A percentile compares a stretch with the other conserved stretches of the same genome.
phyloP scores from a whole-genome alignment of 2,888 invertebrate genomes.

The Thera britannica region DNA sequence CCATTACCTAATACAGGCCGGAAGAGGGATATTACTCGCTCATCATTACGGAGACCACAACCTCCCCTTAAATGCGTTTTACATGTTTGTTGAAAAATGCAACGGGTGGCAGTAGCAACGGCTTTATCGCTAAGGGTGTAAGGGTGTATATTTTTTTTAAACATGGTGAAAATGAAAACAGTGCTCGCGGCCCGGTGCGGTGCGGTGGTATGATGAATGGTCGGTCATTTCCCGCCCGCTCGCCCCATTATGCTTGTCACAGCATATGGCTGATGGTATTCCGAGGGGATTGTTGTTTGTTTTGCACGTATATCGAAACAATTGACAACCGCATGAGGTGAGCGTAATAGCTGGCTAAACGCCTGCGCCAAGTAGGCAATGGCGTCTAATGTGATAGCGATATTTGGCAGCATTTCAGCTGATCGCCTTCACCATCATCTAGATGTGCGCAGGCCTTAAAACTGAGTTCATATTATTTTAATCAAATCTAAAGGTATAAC shows the following conservation, averaged over 20 bases:
- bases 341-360: neutral
- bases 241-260: conserved; percentile 67
- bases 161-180: conserved; percentile 65
- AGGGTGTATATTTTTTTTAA: conserved; percentile 50
- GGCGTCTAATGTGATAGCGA: too few relatives aligned
- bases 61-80: conserved; percentile 74
- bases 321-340: conserved; percentile 24
- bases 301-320: conserved; percentile 49
- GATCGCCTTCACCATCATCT: too few relatives aligned
- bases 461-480: too few relatives aligned
- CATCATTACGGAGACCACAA: conserved; percentile 77
- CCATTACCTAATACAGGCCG: conserved; percentile 80
- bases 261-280: conserved; percentile 75
- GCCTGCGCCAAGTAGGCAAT: neutral
- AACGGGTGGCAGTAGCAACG: conserved; percentile 43
- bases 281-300: conserved; percentile 65
- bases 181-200: conserved; percentile 51
- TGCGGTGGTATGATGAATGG: conserved; percentile 71
- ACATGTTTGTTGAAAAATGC: conserved; percentile 63
- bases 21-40: conserved; percentile 77
- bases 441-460: too few relatives aligned
- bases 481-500: too few relatives aligned
- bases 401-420: too few relatives aligned
- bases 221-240: conserved; percentile 70
- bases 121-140: conserved; percentile 61